A percentile compares a stretch with the other conserved stretches of the same genome.
Evolutionary conservation across 2,113 vertebrate species (phyloP).

Genomic region (Etheostoma spectabile): DNA sequence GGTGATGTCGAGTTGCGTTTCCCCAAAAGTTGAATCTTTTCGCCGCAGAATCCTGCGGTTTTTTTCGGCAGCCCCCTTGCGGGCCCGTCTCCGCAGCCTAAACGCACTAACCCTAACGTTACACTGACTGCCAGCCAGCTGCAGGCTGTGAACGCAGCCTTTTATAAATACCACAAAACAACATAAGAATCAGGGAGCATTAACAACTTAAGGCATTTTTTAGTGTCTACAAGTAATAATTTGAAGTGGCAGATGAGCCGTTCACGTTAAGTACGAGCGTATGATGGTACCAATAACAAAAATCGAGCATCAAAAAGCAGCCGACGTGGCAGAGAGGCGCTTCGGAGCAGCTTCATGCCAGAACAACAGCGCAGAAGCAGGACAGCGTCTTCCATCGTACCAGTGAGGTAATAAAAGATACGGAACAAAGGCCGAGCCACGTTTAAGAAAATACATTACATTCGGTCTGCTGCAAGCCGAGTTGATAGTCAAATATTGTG

Average conservation of each 20-base stretch:
- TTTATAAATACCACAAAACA: neutral
- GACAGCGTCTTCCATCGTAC: neutral
- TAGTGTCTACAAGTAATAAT: too few relatives aligned
- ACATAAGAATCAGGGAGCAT: neutral
- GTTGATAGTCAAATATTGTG: accelerated
- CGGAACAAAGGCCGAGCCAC: neutral
- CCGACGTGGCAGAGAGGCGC: constrained; percentile 76
- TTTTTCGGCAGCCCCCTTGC: too few relatives aligned
- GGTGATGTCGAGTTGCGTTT: too few relatives aligned
- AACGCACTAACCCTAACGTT: too few relatives aligned
- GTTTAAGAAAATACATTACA: neutral
- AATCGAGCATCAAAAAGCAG: constrained; percentile 18
- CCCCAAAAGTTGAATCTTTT: too few relatives aligned
- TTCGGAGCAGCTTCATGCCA: constrained; percentile 28
- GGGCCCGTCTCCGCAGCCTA: too few relatives aligned
- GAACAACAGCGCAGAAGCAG: constrained; percentile 13
- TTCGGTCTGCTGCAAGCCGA: neutral
- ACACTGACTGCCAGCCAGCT: too few relatives aligned
- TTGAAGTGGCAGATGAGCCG: neutral
- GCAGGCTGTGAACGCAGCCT: too few relatives aligned
- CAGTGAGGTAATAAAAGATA: neutral
- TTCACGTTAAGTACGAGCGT: accelerated
- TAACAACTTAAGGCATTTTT: neutral
- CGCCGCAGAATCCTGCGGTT: too few relatives aligned
- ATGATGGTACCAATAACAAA: neutral